Evolutionary conservation across 2,797 vertebrate genomes (phyloP).

Genomic region (Danio choprae): DNA sequence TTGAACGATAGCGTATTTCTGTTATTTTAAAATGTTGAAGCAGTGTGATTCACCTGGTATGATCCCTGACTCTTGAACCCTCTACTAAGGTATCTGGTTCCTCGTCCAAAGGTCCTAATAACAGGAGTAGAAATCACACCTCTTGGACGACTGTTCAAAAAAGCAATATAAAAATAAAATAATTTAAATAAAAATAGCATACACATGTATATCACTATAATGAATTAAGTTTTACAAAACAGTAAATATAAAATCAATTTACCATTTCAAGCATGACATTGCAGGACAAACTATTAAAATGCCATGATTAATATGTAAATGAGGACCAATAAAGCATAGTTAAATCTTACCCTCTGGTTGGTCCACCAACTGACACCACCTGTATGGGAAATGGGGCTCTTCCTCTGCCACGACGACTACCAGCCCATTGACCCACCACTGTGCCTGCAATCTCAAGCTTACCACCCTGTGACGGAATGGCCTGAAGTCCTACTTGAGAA

Average conservation of each 20-base stretch:
- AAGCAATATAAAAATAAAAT: neutral
- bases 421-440: conserved; percentile 95
- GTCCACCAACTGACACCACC: conserved; percentile 93
- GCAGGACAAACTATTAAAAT: neutral
- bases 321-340: neutral
- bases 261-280: neutral
- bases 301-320: neutral
- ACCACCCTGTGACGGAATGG: conserved; percentile 91
- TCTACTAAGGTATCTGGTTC: conserved; percentile 84
- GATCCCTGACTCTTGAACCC: conserved; percentile 87
- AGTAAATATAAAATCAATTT: neutral
- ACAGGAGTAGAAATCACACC: conserved; percentile 94
- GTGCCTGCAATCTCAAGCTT: conserved; percentile 97
- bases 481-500: conserved; percentile 80
- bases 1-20: neutral
- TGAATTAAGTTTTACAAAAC: neutral
- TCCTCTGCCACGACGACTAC: conserved; percentile 85
- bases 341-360: conserved; percentile 84
- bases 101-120: conserved; percentile 92
- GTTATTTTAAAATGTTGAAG: neutral
- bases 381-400: conserved; percentile 89
- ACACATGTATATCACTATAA: no score
- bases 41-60: conserved; percentile 78
- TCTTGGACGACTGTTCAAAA: conserved; percentile 81
- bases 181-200: neutral